Base-by-base conservation (phyloP, 2,113 vertebrate genomes). In the Rattus rattus region DNA sequence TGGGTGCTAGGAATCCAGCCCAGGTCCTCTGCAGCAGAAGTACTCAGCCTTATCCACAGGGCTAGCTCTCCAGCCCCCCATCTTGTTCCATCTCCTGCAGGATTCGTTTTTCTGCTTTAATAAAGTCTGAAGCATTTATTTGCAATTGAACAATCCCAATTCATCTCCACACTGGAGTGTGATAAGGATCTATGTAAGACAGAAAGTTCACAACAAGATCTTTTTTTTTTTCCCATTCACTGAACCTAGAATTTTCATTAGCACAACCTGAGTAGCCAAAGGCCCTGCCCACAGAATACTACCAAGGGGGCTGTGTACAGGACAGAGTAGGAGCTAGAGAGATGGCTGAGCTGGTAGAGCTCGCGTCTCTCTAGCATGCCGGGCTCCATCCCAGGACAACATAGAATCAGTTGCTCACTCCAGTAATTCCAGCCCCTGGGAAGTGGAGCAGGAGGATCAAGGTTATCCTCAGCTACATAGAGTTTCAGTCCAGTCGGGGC, bases 61-160 rank as follows among this genome's bases (percentile, higher is more conserved):
- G 26, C 59, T 28, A 2, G 19, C 39, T 65, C 56, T 65, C 59
- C 39, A 65, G 24, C 12, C 59, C 81, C 84, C 65, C 17, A 5
- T 76, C 76, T 80, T 49, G 43, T 43, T 70, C 72, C 73, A 52
- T 92, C 79, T 94, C 75, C 90, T 85, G 70, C 76, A 73, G 24
- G 54, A 43, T 43, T 70, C 92, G 80, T 9, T 73, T 79, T 7
- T 90, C 52, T 92, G 81, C 83, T 63, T 54, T 95, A 61, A 80
- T 47, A 63, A 81, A 76, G 28, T 7, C 47, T 9, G 17, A 3
- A 7, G 14, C 86, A 26, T 81, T 89, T 69, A 90, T 49, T 33
- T 89, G 47, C 30, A 43, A 47, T 22, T 56, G 87, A 2, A 36
- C 33, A 16, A 49, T 65, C 90, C 84, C 63, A 76, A 33, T 14